Evolutionary conservation across 2,888 invertebrate genomes (phyloP), one percentile per base, ranked within the genome.

Genomic region (Microdon myrmicae): DNA sequence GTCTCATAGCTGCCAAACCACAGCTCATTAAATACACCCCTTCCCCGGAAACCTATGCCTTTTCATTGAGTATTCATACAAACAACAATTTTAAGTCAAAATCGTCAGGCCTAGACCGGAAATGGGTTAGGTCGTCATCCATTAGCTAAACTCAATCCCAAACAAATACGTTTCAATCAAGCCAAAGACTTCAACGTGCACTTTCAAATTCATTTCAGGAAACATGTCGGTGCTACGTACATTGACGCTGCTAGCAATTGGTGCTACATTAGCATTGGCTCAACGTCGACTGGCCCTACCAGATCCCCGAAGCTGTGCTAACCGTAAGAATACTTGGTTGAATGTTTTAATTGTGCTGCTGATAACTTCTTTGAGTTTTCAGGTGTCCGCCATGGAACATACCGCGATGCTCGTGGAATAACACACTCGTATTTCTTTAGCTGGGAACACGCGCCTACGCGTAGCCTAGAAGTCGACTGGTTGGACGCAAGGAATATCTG

Each of bases 381-480:
- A 92, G 92, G 92, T 72, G 93, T 94, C 22, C 87, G 92, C 67
- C 94, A 94, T 76, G 89, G 93, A 29, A 89, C 90, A 9, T 94
- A 93, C 81, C 87, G 92, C 70, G 94, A 94, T 77, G 92, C 90
- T 7, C 84, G 93, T 49, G 93, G 93, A 32, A 91, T 93, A 16
- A 87, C 90, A 3, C 94, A 94, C 78, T 91, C 93, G 14, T 94
- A 94, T 82, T 94, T 94, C 89, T 94, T 94, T 87, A 92, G 92
- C 76, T 92, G 92, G 92, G 92, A 92, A 71, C 92, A 93, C 76
- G 84, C 85, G 37, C 90, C 92, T 2, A 93, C 92, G 16, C 85
- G 89, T 70, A 88, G 83, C 71, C 81, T 92, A 67, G 92, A 93
- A 80, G 93, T 94, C 2, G 93, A 94, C 76, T 94, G 94, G 94